Base-by-base conservation (phyloP, 2,888 invertebrate species). In the Drosophila dives region DNA sequence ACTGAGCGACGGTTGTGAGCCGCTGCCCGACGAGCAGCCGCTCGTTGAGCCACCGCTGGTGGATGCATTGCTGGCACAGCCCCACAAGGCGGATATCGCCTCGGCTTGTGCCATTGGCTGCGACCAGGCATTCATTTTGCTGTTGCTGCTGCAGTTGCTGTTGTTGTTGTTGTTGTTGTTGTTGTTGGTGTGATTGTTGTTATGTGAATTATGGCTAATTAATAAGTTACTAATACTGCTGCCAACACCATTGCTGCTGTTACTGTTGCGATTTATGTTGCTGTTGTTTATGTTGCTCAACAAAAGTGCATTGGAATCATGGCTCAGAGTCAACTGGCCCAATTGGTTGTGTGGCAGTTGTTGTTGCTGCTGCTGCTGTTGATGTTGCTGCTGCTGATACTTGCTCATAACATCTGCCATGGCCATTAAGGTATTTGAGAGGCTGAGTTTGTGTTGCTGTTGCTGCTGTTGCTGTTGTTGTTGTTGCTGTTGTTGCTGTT, bases 171-270 rank as follows among this genome's bases (percentile, higher is more conserved):
- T 72, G 79, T 49, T 80, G 76, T 42, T 76, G 58, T 62, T 75
- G 80, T 59, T 80, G 76, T 54, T 76, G 61, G 64, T 77, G 81
- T 60, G 79, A 75, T 54, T 77, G 82, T 59, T 80, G 77, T 55
- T 77, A 60, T 68, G 77, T 83, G 81, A 86, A 91, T 92, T 92
- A 86, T 91, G 91, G 87, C 90, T 91, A 91, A 86, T 90, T 84
- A 91, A 86, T 89, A 91, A 86, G 83, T 91, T 92, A 90, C 85
- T 90, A 91, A 86, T 91, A 91, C 91, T 91, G 91, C 86, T 91
- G 81, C 78, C 82, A 74, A 75, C 82, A 79, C 79, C 88, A 67
- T 64, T 87, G 66, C 78, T 85, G 73, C 17, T 71, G 72, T 50
- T 63, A 50, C 60, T 78, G 77, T 15, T 40, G 10, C 40, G 55